Base-by-base conservation (phyloP, 2,888 invertebrate species). In the Lithophane ornitopus region DNA sequence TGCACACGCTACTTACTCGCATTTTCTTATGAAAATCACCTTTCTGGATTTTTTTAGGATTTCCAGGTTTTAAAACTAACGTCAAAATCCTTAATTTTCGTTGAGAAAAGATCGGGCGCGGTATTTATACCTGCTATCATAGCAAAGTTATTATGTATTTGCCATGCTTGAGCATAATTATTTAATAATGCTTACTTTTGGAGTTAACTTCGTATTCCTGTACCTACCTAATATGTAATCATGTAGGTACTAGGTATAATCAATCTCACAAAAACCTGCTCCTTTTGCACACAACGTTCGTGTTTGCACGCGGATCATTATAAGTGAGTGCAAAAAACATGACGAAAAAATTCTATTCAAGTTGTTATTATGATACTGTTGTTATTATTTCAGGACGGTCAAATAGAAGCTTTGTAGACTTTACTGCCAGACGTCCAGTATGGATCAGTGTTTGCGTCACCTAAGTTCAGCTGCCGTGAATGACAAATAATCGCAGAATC, bases 231-330 rank as follows among this genome's bases (percentile, higher is more conserved):
- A 44, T 16, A 74, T 52, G 8, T 22, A 46, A 26, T 75, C 14
- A 22, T 16, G 28, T 3, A 34, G 34, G 34, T 14, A 39, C n/a
- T 76, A 26, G 19, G n/a, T 61, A 79, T 62, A 74, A 74, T 81
- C 41, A 81, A 77, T 77, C 49, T 63, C 62, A 67, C 80, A 80
- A 84, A 78, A 80, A 80, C 67, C 39, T 19, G 63, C 16, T 58
- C 39, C 44, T 52, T 77, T 83, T 80, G 70, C 84, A 66, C 79
- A 34, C 83, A 71, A 4, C 66, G 52, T n/a, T 44, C 8, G 22
- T 56, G 28, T 67, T 62, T 67, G 77, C 67, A 62, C 82, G 52
- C 69, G 26, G 6, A 28, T 14, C 22, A 22, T 14, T 14, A 26
- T 28, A 39, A 44, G 8, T 22, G 26, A 26, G 63, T 22, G 58